phyloP scores from a whole-genome alignment of 2,888 invertebrate species.

The Polymixis flavicincta region DNA sequence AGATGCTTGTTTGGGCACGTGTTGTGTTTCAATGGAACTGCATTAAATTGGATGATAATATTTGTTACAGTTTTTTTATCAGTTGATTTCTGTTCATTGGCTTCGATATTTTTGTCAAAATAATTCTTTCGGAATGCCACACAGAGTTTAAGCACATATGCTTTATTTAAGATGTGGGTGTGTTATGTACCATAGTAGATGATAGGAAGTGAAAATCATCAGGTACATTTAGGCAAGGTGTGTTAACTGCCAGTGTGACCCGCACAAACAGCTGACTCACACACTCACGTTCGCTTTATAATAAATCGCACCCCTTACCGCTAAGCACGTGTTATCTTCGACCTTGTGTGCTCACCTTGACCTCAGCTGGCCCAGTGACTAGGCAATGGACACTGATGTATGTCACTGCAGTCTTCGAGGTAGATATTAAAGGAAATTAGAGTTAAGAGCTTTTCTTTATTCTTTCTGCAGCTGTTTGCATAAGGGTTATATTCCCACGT shows the following conservation, averaged over 20 bases:
- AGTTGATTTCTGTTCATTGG: background rate
- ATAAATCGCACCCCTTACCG: constrained; percentile 26
- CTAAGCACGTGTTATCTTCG: constrained; percentile 33
- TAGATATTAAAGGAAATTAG: constrained; percentile 23
- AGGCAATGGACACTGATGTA: constrained; percentile 40
- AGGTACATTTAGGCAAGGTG: background rate
- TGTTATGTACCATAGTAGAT: background rate
- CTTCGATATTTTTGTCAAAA: background rate
- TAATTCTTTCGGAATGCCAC: background rate
- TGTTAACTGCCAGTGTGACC: background rate
- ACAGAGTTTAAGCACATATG: background rate
- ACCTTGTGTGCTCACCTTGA: constrained; percentile 55
- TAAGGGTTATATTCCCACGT: background rate
- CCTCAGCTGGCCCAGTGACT: constrained; percentile 31
- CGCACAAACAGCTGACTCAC: constrained; percentile 32
- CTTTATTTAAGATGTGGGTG: background rate
- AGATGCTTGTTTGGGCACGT: background rate
- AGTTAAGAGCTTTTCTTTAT: background rate
- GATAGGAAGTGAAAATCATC: background rate
- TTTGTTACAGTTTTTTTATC: background rate
- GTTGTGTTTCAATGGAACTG: constrained; percentile 21
- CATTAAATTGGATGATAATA: background rate
- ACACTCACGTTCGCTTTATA: constrained; percentile 5
- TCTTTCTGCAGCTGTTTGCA: background rate
- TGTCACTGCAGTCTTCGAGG: constrained; percentile 47